Conservation (phyloP, 2,113 vertebrate species). For the Mellivora capensis region DNA sequence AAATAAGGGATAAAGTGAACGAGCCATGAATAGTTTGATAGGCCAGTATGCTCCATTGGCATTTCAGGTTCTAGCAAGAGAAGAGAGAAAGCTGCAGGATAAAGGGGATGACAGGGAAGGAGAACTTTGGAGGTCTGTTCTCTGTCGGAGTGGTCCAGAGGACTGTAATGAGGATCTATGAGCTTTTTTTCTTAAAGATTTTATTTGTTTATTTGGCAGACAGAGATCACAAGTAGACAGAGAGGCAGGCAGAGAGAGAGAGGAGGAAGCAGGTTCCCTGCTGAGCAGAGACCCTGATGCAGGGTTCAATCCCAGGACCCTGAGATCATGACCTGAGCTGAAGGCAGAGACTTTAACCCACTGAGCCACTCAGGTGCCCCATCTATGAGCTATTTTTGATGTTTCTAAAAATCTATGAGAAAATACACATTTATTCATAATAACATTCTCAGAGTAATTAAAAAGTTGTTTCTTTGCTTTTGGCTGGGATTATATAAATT, state of each 20-base stretch:
- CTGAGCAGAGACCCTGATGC: too few relatives aligned
- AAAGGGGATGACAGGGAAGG: background rate
- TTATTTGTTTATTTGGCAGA: too few relatives aligned
- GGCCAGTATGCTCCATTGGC: background rate
- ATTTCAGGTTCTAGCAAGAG: background rate
- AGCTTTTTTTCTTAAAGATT: background rate
- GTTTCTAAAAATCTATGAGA: background rate
- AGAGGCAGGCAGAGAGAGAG: too few relatives aligned
- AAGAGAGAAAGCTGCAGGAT: background rate
- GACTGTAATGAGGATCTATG: background rate
- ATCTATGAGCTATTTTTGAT: slow-evolving; percentile 11
- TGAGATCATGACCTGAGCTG: too few relatives aligned
- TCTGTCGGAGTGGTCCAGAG: background rate
- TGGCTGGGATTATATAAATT: slow-evolving; percentile 15
- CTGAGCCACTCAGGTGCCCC: too few relatives aligned
- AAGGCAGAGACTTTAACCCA: too few relatives aligned
- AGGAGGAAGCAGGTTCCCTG: too few relatives aligned
- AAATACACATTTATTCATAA: background rate
- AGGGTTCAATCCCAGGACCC: too few relatives aligned
- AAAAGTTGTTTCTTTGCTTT: slow-evolving; percentile 43
- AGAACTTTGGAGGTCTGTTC: background rate
- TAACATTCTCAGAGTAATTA: background rate
- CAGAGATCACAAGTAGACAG: too few relatives aligned
- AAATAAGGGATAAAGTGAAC: background rate
- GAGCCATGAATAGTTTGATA: background rate